Conservation (phyloP, 2,113 vertebrate species). For the Tonatia bakeri region DNA sequence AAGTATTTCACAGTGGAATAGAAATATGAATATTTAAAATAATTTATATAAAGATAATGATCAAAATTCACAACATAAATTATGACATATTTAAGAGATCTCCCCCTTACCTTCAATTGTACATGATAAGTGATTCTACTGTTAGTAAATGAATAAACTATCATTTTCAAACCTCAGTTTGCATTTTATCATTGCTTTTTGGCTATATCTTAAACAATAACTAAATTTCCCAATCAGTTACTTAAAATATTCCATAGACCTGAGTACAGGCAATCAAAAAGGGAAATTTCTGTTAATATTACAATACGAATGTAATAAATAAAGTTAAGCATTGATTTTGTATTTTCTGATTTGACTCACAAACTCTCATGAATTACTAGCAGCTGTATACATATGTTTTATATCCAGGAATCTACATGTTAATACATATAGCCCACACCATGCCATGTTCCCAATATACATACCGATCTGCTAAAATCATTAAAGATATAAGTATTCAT, state of each 20-base stretch:
- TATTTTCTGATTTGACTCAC: neutral
- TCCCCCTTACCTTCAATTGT: neutral
- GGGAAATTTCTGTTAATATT: neutral
- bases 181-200: neutral
- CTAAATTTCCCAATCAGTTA: neutral
- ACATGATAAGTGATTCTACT: neutral
- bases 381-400: neutral
- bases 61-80: neutral
- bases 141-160: neutral
- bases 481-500: neutral
- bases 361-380: neutral
- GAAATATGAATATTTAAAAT: neutral
- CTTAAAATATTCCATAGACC: neutral
- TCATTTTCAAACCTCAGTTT: neutral
- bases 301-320: neutral
- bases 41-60: neutral
- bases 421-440: neutral
- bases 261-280: neutral
- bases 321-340: neutral
- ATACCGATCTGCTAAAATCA: neutral
- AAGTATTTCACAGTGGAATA: neutral
- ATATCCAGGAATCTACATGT: neutral
- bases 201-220: neutral
- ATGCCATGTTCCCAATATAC: neutral
- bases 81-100: neutral